Base-by-base conservation (phyloP, 2,888 invertebrate genomes). In the Clusia tigrina region DNA sequence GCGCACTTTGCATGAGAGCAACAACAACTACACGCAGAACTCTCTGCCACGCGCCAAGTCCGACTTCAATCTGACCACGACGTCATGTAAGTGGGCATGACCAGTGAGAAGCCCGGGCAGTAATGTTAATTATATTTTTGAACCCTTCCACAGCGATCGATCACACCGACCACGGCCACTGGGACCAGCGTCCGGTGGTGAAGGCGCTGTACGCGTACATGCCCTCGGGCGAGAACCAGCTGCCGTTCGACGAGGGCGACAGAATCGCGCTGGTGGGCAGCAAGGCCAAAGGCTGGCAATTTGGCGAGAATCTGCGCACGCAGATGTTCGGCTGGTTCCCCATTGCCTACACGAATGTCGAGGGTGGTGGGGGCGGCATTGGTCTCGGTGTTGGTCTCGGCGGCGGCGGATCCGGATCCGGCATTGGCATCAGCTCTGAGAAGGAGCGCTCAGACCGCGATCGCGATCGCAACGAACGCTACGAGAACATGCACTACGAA, bases 261-360 rank as follows among this genome's bases (percentile, higher is more conserved):
- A 87, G 93, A 64, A 90, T 96, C 61, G 91, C 93, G 6, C 84
- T 96, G 68, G 90, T 95, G 74, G 96, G 96, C 22, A 95, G 94
- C 75, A 88, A 94, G 71, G 94, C 94, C 71, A 96, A 96, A 81
- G 96, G 96, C 23, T 96, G 96, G 96, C 96, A 96, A 84, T 96
- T 95, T 77, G 96, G 96, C n/a, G 95, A 96, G 83, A 96, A 96
- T 84, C 84, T 93, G 71, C 88, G 94, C 61, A 95, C 94, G n/a
- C 94, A 94, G 80, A 90, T 91, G 79, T 91, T 93, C 69, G 96
- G 96, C 32, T 96, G 96, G 96, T 96, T 96, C 84, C 96, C 96
- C 1, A 85, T 96, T 67, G 95, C 96, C n/a, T 96, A 96, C 78
- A 95, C 96, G 26, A 95, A 95, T 84, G 85, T 89, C 61, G 91